Base-by-base conservation (phyloP, 2,113 vertebrate species). In the Neomonachus schauinslandi region DNA sequence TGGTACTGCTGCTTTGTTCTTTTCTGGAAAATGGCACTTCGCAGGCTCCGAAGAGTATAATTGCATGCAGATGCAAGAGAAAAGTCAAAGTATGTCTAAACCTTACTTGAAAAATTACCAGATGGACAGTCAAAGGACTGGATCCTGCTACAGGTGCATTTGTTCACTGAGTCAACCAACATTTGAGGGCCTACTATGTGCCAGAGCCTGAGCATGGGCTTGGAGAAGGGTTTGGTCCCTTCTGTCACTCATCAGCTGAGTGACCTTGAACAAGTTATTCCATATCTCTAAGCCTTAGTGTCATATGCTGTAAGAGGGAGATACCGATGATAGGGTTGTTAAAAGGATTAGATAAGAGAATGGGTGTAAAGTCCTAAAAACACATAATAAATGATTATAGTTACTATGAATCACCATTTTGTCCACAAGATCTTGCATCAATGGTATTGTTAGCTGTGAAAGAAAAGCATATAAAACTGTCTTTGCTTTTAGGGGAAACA, bases 11-110 rank as follows among this genome's bases (percentile, higher is more conserved):
- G 51, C 87, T 91, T 69, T 83, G 21, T 88, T 93, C n/a, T 83
- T 95, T 95, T 91, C 55, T 24, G 53, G 77, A 97, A 92, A 59
- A 72, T 85, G 33, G 14, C 4, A 33, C 51, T 24, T 92, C 13
- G 5, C 2, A 53, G 14, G 4, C 31, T 84, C 61, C 19, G 19
- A 88, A 59, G 36, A 53, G 19, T n/a, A 13, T 22, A 49, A n/a
- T 1, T 67, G 39, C 16, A 63, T 5, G 59, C 14, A 57, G 69
- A 57, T 46, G 42, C 36, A 74, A 91, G 82, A 91, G 69, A 77
- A 21, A 49, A 81, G 65, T 87, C 36, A 42, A 67, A 82, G 33
- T 22, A 61, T 26, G 26, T 74, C 46, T 87, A 88, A 82, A 94
- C 4, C 4, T 67, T 84, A 19, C 49, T 76, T 57, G 86, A 57